phyloP scores from a whole-genome alignment of 2,888 invertebrate genomes.

The Ommatoiulus sabulosus region DNA sequence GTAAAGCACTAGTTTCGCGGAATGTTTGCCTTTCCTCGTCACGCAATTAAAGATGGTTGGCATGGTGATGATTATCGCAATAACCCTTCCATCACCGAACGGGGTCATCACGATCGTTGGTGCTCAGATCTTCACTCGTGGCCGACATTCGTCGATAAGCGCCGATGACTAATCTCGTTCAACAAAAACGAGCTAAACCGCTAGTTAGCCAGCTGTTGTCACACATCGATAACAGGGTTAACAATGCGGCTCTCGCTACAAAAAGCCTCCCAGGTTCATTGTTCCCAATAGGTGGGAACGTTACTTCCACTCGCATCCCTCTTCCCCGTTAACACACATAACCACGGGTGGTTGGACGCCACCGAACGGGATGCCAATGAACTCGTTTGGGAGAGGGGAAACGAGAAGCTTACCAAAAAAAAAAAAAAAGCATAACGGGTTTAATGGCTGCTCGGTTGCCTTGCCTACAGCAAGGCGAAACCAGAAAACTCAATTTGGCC shows the following conservation, averaged over 20 bases:
- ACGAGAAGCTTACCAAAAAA: not conserved
- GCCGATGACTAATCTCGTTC: conserved; percentile 39
- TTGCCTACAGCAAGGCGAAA: conserved; percentile 39
- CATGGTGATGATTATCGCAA: conserved; percentile 21
- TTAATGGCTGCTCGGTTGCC: conserved; percentile 40
- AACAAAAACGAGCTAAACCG: conserved; percentile 9
- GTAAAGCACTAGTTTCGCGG: not conserved
- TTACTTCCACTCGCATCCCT: conserved; percentile 39
- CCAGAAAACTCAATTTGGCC: conserved; percentile 1
- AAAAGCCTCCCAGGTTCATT: conserved; percentile 36
- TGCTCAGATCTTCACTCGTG: conserved; percentile 39
- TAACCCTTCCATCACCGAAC: conserved; percentile 15
- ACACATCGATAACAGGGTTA: conserved; percentile 43
- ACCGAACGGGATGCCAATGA: conserved; percentile 40
- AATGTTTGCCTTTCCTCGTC: not conserved
- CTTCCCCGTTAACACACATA: conserved; percentile 43
- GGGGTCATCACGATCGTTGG: not conserved
- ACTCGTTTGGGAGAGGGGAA: conserved; percentile 31
- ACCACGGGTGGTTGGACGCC: conserved; percentile 43
- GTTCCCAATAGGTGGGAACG: conserved; percentile 43
- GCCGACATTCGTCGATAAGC: conserved; percentile 40
- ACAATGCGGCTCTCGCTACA: not conserved
- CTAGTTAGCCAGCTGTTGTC: conserved; percentile 24
- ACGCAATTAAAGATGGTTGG: not conserved
- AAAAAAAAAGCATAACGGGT: not conserved